A percentile compares a stretch with the other conserved stretches of the same genome.
phyloP scores from a whole-genome alignment of 2,888 invertebrate genomes.

The Tridacna crocea region DNA sequence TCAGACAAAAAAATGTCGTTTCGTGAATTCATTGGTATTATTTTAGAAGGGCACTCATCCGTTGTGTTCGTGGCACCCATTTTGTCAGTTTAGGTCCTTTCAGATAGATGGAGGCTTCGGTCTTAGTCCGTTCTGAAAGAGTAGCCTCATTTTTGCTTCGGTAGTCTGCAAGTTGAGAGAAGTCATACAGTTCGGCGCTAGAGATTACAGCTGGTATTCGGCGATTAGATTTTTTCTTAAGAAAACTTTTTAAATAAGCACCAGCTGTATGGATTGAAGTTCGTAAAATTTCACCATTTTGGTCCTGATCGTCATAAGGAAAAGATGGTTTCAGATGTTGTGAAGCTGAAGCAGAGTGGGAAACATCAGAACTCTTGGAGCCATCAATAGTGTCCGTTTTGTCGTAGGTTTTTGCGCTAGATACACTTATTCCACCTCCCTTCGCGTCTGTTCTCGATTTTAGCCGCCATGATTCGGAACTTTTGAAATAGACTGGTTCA shows the following conservation, averaged over 20 bases:
- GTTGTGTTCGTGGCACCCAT: conserved; percentile 45
- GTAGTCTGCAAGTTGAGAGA: conserved; percentile 43
- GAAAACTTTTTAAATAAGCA: conserved; percentile 26
- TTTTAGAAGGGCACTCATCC: conserved; percentile 34
- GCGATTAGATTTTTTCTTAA: conserved; percentile 27
- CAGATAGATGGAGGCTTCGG: conserved; percentile 40
- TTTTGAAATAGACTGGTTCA: conserved; percentile 39
- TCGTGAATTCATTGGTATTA: background rate
- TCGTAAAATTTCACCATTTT: background rate
- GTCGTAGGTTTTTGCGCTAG: background rate
- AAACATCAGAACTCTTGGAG: background rate
- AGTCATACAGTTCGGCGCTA: conserved; percentile 55
- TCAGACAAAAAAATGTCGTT: too few relatives aligned
- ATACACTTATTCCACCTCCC: background rate
- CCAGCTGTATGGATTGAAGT: background rate
- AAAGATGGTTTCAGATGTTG: conserved; percentile 22
- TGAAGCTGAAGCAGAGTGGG: background rate
- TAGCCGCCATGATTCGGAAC: conserved; percentile 8
- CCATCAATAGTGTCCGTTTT: background rate
- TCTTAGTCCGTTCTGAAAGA: conserved; percentile 41
- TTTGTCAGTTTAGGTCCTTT: conserved; percentile 34
- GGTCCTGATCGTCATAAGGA: background rate
- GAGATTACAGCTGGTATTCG: conserved; percentile 41
- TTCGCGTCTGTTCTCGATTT: background rate
- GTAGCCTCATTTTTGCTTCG: conserved; percentile 30